Evolutionary conservation across 2,888 invertebrate species (phyloP).

Genomic region (Phyllotreta cruciferae): DNA sequence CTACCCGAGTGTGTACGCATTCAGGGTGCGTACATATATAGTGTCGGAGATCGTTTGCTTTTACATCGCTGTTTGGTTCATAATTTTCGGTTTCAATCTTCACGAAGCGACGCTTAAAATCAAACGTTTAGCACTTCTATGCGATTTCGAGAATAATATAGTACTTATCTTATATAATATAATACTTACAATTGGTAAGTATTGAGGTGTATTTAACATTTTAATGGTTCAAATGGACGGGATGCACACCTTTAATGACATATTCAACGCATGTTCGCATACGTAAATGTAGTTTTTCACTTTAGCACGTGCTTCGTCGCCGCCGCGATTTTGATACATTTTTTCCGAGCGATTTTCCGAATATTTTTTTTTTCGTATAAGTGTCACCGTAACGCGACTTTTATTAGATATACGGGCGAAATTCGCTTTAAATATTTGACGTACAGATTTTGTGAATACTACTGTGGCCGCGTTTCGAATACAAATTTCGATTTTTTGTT

Average conservation of each 20-base stretch:
- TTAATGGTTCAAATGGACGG: slow-evolving; percentile 32
- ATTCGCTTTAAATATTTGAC: background rate
- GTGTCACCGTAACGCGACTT: slow-evolving; percentile 16
- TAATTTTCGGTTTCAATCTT: background rate
- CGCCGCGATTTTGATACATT: slow-evolving; percentile 16
- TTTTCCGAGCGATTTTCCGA: background rate
- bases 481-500: too few species aligned
- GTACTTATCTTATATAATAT: too few species aligned
- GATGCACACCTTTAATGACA: slow-evolving; percentile 44
- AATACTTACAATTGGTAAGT: too few species aligned
- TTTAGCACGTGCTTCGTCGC: slow-evolving; percentile 27
- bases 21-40: slow-evolving; percentile 40
- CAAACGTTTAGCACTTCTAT: background rate
- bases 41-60: slow-evolving; percentile 11
- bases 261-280: slow-evolving; percentile 41
- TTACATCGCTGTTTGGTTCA: slow-evolving; percentile 14
- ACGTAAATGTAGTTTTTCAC: slow-evolving; percentile 32
- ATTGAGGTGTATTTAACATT: too few species aligned
- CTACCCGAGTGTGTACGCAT: slow-evolving; percentile 39
- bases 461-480: too few species aligned
- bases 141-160: background rate
- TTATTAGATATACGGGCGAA: background rate
- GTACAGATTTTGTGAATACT: too few species aligned
- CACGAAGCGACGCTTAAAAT: background rate
- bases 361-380: slow-evolving; percentile 15